Evolutionary conservation across 92 coral and sea anemone species (phyloP).

Genomic region (Blastomussa wellsi): DNA sequence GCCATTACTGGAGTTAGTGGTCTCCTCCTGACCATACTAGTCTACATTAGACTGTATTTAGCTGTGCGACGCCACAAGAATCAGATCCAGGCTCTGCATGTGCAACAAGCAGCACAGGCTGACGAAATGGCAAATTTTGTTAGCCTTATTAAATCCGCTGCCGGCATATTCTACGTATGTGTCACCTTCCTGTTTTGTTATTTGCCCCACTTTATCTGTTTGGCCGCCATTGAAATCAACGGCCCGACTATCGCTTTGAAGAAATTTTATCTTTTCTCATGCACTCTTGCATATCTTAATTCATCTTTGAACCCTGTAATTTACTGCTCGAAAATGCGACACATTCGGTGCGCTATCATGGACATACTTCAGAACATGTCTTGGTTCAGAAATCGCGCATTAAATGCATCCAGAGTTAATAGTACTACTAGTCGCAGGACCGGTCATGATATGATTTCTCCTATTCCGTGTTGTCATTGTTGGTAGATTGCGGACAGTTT

Average conservation of each 20-base stretch:
- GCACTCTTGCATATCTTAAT: background rate
- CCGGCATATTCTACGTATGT: background rate
- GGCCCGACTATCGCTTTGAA: background rate
- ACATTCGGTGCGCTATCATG: background rate
- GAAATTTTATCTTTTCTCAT: background rate
- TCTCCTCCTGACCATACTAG: background rate
- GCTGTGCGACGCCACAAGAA: background rate
- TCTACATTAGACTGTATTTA: background rate
- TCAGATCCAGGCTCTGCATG: background rate
- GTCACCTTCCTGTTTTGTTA: background rate
- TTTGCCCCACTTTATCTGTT: background rate
- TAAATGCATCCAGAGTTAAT: too few relatives aligned
- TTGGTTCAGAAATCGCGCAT: background rate
- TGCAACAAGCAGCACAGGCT: background rate
- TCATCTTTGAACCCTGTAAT: conserved; percentile 2
- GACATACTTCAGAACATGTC: background rate
- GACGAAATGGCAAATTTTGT: background rate
- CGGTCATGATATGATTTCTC: background rate
- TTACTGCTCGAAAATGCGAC: conserved; percentile 3
- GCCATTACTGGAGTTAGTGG: background rate
- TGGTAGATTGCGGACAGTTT: background rate
- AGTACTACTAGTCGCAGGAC: background rate
- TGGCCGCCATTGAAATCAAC: background rate
- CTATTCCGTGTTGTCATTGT: background rate
- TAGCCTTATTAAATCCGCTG: background rate